These are phyloP conservation scores for Molanna angustata DNA, from an alignment of 2,888 invertebrate species.

Conservation along the genomic window DNA sequence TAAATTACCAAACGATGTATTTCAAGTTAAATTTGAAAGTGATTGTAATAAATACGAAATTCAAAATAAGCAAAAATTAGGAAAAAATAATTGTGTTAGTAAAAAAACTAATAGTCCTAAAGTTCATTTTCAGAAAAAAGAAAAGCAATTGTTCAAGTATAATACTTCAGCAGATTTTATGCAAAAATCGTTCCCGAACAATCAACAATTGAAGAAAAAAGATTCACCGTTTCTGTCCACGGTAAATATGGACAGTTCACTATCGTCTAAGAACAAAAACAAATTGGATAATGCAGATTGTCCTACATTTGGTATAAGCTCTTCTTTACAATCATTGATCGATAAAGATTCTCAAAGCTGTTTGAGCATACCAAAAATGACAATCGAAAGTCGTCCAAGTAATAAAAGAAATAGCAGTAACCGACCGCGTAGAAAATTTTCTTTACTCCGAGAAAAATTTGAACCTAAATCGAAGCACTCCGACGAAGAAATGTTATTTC, in stretches of 20 bases:
- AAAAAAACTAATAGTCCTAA: conserved; percentile 41
- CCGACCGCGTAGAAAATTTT: conserved; percentile 57
- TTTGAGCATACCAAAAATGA: conserved; percentile 36
- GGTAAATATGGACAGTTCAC: too few species aligned
- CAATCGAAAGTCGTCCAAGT: conserved; percentile 43
- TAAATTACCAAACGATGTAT: conserved; percentile 7
- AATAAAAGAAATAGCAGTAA: conserved; percentile 42
- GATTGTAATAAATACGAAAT: conserved; percentile 9
- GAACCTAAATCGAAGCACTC: conserved; percentile 52
- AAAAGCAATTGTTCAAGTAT: too few species aligned
- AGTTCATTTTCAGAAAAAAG: too few species aligned
- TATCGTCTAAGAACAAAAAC: neutral
- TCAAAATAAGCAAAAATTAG: conserved; percentile 8
- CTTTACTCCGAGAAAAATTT: conserved; percentile 57
- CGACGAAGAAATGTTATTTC: conserved; percentile 50
- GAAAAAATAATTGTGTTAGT: conserved; percentile 38
- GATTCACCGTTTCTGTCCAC: too few species aligned
- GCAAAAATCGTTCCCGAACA: too few species aligned
- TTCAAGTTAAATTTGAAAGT: conserved; percentile 9
- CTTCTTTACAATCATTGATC: conserved; percentile 50
- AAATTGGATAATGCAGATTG: conserved; percentile 42
- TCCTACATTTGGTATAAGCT: conserved; percentile 44
- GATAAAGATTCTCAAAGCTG: conserved; percentile 43
- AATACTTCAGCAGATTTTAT: too few species aligned
- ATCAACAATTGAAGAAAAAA: too few species aligned